Conservation (phyloP, 2,888 invertebrate species). For the Hedya salicella region DNA sequence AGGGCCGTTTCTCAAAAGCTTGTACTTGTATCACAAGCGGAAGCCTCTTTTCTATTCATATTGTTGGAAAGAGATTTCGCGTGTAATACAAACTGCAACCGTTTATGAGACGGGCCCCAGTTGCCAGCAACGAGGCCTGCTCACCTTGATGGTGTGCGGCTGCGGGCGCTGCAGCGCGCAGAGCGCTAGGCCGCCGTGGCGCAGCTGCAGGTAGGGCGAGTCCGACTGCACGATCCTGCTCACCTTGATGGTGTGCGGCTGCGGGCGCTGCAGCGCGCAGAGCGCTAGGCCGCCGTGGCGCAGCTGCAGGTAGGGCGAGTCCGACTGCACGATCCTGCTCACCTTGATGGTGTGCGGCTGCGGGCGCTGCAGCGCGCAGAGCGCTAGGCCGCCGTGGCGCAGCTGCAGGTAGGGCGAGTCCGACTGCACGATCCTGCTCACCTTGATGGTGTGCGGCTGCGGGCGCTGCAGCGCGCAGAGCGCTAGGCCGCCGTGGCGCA, state of each 20-base stretch:
- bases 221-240: slow-evolving; percentile 11
- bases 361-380: slow-evolving; percentile 14
- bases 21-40: no score
- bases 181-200: slow-evolving; percentile 29
- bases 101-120: no score
- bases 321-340: slow-evolving; percentile 14
- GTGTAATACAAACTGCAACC: no score
- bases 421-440: slow-evolving; percentile 11
- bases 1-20: no score
- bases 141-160: slow-evolving; percentile 22
- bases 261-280: slow-evolving; percentile 11
- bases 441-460: slow-evolving; percentile 17
- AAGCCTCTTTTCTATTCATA: no score
- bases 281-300: slow-evolving; percentile 30
- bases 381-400: slow-evolving; percentile 28
- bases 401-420: slow-evolving; percentile 43
- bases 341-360: slow-evolving; percentile 22
- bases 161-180: slow-evolving; percentile 8
- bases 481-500: slow-evolving; percentile 31
- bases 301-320: slow-evolving; percentile 42
- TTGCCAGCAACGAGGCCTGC: no score
- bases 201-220: slow-evolving; percentile 42
- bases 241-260: slow-evolving; percentile 21
- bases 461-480: slow-evolving; percentile 19
- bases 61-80: no score